A percentile compares a stretch with the other conserved stretches of the same genome.
Conservation (phyloP, 2,888 invertebrate species). For the Habroteleia sp. region DNA sequence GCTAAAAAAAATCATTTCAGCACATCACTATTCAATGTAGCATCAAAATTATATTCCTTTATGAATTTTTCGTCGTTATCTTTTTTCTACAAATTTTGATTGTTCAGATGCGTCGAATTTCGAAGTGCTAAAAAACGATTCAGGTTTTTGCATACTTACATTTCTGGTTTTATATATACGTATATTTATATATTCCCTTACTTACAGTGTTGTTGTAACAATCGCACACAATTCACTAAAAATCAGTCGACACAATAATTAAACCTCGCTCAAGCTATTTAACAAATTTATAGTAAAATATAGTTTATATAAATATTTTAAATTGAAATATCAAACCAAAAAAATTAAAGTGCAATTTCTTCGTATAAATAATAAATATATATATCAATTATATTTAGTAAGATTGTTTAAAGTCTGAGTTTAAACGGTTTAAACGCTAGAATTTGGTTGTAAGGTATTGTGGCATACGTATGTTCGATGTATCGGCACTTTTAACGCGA, state of each 20-base stretch:
- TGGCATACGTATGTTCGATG: too few species aligned
- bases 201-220: constrained; percentile 38
- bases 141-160: constrained; percentile 5
- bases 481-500: too few species aligned
- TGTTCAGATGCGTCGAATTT: constrained; percentile 27
- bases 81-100: constrained; percentile 37
- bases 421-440: too few species aligned
- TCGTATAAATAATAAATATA: too few species aligned
- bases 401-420: too few species aligned
- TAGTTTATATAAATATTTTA: too few species aligned
- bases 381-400: too few species aligned
- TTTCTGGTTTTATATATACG: too few species aligned
- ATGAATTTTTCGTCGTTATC: neutral
- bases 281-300: too few species aligned
- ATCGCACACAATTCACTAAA: constrained; percentile 43
- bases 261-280: constrained; percentile 36
- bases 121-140: constrained; percentile 15
- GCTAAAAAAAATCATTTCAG: constrained; percentile 14
- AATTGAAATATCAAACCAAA: neutral
- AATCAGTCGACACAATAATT: constrained; percentile 28
- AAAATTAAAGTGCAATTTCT: too few species aligned
- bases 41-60: neutral
- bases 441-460: too few species aligned
- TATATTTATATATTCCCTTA: constrained; percentile 35
- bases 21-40: neutral